A percentile compares a stretch with the other conserved stretches of the same genome.
Evolutionary conservation across 2,113 vertebrate species (phyloP).

Genomic region (Chionodraco myersi): DNA sequence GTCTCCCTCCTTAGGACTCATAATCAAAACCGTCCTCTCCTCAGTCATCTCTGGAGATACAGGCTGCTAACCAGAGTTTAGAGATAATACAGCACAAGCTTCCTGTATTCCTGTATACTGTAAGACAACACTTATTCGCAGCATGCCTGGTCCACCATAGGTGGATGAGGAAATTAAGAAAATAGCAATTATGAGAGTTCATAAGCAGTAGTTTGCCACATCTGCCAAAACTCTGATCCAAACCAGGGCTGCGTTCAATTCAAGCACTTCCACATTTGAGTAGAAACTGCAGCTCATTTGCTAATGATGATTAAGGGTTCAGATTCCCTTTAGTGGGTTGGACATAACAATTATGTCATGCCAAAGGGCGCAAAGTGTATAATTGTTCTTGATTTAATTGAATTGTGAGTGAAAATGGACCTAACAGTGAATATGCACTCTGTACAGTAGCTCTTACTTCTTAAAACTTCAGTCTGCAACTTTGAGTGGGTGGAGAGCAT

Average conservation of each 20-base stretch:
- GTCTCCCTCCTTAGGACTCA: slow-evolving; percentile 26
- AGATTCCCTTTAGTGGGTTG: slow-evolving; percentile 14
- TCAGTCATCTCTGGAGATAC: slow-evolving; percentile 42
- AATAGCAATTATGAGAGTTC: slow-evolving; percentile 36
- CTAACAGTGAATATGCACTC: background rate
- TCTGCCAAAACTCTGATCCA: slow-evolving; percentile 48
- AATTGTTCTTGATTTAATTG: background rate
- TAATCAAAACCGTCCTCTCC: slow-evolving; percentile 62
- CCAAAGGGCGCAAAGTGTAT: background rate
- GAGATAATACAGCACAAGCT: slow-evolving; percentile 33
- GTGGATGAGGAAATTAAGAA: slow-evolving; percentile 36
- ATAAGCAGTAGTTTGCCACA: slow-evolving; percentile 30
- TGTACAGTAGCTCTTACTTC: background rate
- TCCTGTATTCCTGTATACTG: slow-evolving; percentile 27
- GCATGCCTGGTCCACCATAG: background rate
- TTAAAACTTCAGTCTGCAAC: background rate
- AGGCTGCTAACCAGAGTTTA: slow-evolving; percentile 12
- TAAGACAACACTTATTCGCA: slow-evolving; percentile 27
- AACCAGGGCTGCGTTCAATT: slow-evolving; percentile 48
- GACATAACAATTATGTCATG: slow-evolving; percentile 7
- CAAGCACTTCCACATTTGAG: slow-evolving; percentile 29
- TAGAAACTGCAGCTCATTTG: slow-evolving; percentile 35
- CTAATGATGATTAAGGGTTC: slow-evolving; percentile 36
- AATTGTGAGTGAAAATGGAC: background rate
- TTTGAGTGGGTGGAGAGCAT: background rate